Evolutionary conservation across 2,888 invertebrate genomes (phyloP).

Genomic region (Chelonus formosanus): DNA sequence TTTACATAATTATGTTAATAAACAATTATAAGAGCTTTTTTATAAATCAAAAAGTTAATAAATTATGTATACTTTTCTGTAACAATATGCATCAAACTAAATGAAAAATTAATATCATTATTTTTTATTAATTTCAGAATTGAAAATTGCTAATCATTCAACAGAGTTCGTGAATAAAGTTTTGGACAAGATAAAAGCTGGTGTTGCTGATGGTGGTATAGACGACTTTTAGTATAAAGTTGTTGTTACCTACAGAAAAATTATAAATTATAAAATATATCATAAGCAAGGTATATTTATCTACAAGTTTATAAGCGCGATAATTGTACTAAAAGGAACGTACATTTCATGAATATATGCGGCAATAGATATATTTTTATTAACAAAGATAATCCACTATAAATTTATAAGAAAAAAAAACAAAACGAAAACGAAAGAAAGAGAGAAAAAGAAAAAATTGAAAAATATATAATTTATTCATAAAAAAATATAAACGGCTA

Average conservation of each 20-base stretch:
- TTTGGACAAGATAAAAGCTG: conserved; percentile 84
- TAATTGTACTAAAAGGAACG: not conserved
- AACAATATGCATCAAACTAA: too few species aligned
- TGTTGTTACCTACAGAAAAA: conserved; percentile 18
- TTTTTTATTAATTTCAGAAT: conserved; percentile 69
- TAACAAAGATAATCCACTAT: not conserved
- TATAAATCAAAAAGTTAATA: too few species aligned
- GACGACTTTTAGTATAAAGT: conserved; percentile 72
- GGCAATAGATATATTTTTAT: conserved; percentile 44
- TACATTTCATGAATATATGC: not conserved
- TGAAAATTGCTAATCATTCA: conserved; percentile 88
- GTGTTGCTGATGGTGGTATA: conserved; percentile 80
- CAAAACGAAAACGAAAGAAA: conserved; percentile 2
- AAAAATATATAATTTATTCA: not conserved
- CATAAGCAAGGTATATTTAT: conserved; percentile 31
- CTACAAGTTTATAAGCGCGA: not conserved
- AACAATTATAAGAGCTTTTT: too few species aligned
- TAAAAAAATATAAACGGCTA: too few species aligned
- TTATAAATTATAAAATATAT: conserved; percentile 35
- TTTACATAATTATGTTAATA: too few species aligned
- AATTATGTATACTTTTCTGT: too few species aligned
- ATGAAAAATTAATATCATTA: conserved; percentile 12
- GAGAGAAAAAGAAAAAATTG: not conserved
- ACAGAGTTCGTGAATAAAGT: conserved; percentile 95
- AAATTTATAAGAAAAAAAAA: too few species aligned